A percentile compares a stretch with the other conserved stretches of the same genome.
These are phyloP conservation scores for Bombyx huttoni DNA, from an alignment of 2,888 invertebrate species.

Conservation along the genomic window DNA sequence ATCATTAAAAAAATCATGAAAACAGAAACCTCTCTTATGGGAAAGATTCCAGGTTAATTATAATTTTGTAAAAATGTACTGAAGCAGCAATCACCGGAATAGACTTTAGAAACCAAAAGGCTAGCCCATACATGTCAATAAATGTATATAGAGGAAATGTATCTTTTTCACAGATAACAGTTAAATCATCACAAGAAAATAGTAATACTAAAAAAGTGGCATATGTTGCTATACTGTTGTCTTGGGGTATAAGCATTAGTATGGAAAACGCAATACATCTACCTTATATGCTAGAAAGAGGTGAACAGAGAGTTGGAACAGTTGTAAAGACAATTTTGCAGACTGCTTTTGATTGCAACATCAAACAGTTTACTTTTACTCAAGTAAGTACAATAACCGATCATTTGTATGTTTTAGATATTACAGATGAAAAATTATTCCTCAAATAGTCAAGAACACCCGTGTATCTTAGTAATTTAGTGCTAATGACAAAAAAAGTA, in stretches of 20 bases:
- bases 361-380: constrained; percentile 46
- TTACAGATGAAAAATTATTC: no score
- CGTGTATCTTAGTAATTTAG: no score
- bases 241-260: constrained; percentile 42
- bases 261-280: constrained; percentile 38
- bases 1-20: no score
- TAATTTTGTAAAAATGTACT: no score
- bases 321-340: constrained; percentile 43
- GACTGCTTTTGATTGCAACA: constrained; percentile 59
- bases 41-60: no score
- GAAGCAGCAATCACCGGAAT: no score
- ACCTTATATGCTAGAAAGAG: constrained; percentile 58
- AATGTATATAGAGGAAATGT: background rate
- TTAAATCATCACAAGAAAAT: constrained; percentile 29
- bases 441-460: no score
- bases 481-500: no score
- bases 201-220: constrained; percentile 29
- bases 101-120: no score
- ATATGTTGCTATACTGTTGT: constrained; percentile 45
- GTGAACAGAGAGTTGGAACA: constrained; percentile 39
- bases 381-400: constrained; percentile 31
- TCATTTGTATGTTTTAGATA: background rate
- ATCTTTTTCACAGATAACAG: constrained; percentile 35
- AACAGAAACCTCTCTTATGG: no score
- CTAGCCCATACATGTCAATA: no score